phyloP scores from a whole-genome alignment of 2,888 invertebrate species.

The Phlogophora meticulosa region DNA sequence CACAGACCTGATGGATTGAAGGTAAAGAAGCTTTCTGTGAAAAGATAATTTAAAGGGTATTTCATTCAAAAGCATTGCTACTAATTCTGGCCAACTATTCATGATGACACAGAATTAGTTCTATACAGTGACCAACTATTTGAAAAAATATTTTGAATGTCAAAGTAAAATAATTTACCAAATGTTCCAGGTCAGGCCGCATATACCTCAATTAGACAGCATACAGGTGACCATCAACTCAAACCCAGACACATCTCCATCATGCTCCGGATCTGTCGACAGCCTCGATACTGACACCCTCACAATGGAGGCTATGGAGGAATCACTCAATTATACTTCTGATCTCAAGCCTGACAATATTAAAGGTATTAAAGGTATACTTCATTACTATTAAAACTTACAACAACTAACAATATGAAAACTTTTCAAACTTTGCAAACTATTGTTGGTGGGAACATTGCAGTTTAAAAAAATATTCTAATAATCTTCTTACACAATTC shows the following conservation, averaged over 20 bases:
- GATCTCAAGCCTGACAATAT: slow-evolving; percentile 87
- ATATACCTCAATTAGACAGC: slow-evolving; percentile 93
- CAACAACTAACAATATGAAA: not conserved
- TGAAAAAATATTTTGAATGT: not conserved
- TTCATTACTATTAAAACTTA: not conserved
- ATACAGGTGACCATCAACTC: slow-evolving; percentile 89
- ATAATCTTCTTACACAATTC: no score
- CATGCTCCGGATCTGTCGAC: slow-evolving; percentile 87
- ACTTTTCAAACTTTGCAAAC: not conserved
- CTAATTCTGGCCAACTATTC: no score
- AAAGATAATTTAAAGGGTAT: no score
- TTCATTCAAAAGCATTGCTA: no score
- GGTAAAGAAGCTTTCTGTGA: slow-evolving; percentile 82
- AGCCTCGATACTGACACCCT: slow-evolving; percentile 86
- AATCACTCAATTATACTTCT: slow-evolving; percentile 82
- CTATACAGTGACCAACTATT: not conserved
- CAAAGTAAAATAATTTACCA: not conserved
- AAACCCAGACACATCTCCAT: slow-evolving; percentile 86
- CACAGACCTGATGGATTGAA: slow-evolving; percentile 95
- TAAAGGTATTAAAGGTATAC: slow-evolving; percentile 76
- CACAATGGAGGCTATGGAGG: slow-evolving; percentile 88
- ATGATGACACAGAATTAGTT: not conserved
- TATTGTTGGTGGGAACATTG: slow-evolving; percentile 5
- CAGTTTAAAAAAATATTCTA: not conserved
- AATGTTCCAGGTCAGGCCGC: slow-evolving; percentile 91